These are phyloP conservation scores for Nibea coibor DNA, from an alignment of 2,113 vertebrate genomes.

Conservation along the genomic window DNA sequence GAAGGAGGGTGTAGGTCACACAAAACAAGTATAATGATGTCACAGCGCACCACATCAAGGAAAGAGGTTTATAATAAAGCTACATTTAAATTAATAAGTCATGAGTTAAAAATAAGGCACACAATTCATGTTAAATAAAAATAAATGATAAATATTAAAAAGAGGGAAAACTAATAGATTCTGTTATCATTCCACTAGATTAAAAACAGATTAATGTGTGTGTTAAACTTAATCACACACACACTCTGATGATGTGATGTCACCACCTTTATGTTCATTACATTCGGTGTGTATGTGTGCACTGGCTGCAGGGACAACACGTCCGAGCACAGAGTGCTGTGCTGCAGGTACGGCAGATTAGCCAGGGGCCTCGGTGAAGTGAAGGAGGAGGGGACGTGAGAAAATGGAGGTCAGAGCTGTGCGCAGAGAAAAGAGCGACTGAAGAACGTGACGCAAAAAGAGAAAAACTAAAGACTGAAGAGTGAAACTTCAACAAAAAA, in stretches of 20 bases:
- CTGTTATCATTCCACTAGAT: background rate
- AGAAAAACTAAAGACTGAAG: no score
- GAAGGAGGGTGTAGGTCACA: slow-evolving; percentile 39
- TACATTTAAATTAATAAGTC: no score
- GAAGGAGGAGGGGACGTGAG: background rate
- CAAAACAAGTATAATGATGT: slow-evolving; percentile 27
- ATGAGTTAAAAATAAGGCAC: no score
- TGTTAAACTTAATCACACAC: background rate
- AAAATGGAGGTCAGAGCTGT: background rate
- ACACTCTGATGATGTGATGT: background rate
- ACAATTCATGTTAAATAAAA: background rate
- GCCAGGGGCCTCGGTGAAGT: background rate
- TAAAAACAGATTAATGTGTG: background rate
- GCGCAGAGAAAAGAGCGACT: background rate
- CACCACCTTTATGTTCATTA: background rate
- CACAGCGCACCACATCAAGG: background rate
- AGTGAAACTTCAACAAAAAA: no score
- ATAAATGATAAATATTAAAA: background rate
- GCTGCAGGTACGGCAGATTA: slow-evolving; percentile 6
- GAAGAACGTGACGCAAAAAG: background rate
- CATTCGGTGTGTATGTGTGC: background rate
- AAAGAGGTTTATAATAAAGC: background rate
- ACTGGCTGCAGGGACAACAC: background rate
- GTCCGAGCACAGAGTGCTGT: background rate
- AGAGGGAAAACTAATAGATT: background rate